These are phyloP conservation scores for Ectropis crepuscularia DNA, from an alignment of 2,888 invertebrate species.

Conservation along the genomic window DNA sequence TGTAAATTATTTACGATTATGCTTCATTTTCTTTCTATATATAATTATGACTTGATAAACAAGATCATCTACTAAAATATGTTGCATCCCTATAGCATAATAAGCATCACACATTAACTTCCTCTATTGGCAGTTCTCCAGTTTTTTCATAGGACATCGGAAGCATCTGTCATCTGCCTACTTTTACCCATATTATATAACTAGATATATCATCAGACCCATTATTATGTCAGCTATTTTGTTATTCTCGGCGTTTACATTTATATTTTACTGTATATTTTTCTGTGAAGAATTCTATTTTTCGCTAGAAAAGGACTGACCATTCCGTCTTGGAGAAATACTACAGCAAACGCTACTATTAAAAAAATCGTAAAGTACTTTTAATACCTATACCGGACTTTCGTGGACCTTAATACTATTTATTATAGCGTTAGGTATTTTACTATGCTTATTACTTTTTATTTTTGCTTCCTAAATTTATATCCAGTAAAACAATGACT, in stretches of 20 bases:
- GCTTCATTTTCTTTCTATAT: neutral
- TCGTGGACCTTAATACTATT: too few relatives aligned
- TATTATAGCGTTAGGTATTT: too few relatives aligned
- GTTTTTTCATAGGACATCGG: conserved; percentile 43
- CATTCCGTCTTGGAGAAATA: too few relatives aligned
- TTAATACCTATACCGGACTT: too few relatives aligned
- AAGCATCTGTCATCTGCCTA: conserved; percentile 53
- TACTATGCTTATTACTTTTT: conserved; percentile 31
- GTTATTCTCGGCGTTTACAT: conserved; percentile 24
- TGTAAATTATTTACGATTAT: neutral
- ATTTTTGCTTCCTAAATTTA: conserved; percentile 1
- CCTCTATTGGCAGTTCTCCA: conserved; percentile 43
- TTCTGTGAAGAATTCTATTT: conserved; percentile 21
- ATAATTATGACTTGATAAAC: neutral
- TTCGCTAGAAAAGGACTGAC: neutral
- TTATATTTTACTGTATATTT: conserved; percentile 26
- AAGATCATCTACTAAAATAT: conserved; percentile 22
- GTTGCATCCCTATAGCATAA: conserved; percentile 28
- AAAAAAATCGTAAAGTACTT: too few relatives aligned
- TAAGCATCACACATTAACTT: conserved; percentile 46
- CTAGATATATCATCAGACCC: conserved; percentile 27
- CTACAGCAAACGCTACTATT: too few relatives aligned
- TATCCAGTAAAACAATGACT: neutral
- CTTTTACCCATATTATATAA: conserved; percentile 40
- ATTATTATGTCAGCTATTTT: conserved; percentile 28